Base-by-base conservation (phyloP, 2,888 invertebrate genomes). In the Diaprepes abbreviatus region DNA sequence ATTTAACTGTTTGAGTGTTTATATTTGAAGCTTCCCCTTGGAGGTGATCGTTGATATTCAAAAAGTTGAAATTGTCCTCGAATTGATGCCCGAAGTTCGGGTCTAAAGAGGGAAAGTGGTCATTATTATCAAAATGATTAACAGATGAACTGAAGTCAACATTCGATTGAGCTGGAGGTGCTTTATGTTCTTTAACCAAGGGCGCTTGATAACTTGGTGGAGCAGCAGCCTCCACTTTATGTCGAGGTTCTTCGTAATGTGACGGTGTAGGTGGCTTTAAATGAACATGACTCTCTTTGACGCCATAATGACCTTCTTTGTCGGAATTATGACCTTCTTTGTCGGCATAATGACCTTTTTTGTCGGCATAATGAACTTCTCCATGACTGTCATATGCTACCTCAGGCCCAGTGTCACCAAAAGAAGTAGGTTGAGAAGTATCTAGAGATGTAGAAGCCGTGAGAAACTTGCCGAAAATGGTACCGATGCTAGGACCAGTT, bases 381-480 rank as follows among this genome's bases (percentile, higher is more conserved):
- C 28, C 43, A n/a, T 45, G 55, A 35, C 67, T 33, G 14, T 45
- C 48, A 43, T 72, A 59, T 10, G 62, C 55, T 33, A 71, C 67
- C 10, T 70, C 65, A 21, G 71, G 63, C 40, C 71, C 64, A 17
- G 73, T 72, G 24, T 76, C 57, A 33, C 73, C 77, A 63, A 78
- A 79, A 3, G 74, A 74, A 19, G 73, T 74, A 14, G 80, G 79
- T 54, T 77, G 73, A 24, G 77, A 75, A 9, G 80, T 78, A 57
- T 77, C 74, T 3, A 79, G 70, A 7, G 79, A 79, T 9, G 79
- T 76, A 21, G 80, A 78, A n/a, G 80, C 80, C 3, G 77, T 74
- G 5, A 80, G 73, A 35, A 80, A 78, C 74, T 80, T 80, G 33
- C 78, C 77, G 12, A 80, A 68, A 5, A 80, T 75, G 31, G 71